A percentile compares a stretch with the other conserved stretches of the same genome.
Conservation (phyloP, 2,888 invertebrate species). For the Tubiluchus corallicola region DNA sequence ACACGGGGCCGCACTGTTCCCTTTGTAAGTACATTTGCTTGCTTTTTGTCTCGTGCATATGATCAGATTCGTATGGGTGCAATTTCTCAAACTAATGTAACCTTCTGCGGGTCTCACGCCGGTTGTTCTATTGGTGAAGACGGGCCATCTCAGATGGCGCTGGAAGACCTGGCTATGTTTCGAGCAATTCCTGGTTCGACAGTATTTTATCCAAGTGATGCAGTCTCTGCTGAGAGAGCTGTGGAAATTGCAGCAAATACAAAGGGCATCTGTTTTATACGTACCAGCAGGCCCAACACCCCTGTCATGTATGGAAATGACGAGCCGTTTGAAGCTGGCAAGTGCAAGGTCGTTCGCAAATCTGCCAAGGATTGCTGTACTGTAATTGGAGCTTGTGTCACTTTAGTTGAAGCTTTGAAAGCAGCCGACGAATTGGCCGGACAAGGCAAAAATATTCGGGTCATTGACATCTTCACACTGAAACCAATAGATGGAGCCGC, state of each 20-base stretch:
- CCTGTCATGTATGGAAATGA: slow-evolving; percentile 65
- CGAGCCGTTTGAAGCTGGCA: slow-evolving; percentile 51
- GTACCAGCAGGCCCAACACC: slow-evolving; percentile 82
- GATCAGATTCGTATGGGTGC: slow-evolving; percentile 99
- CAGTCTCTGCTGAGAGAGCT: slow-evolving; percentile 80
- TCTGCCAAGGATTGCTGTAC: slow-evolving; percentile 57
- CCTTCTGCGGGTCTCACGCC: slow-evolving; percentile 90
- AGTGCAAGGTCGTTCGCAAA: slow-evolving; percentile 48
- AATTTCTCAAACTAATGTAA: slow-evolving; percentile 91
- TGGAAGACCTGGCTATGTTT: slow-evolving; percentile 96
- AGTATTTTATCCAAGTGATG: slow-evolving; percentile 60
- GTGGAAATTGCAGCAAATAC: slow-evolving; percentile 90
- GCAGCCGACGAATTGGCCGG: slow-evolving; percentile 57
- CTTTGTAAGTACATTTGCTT: slow-evolving; percentile 92
- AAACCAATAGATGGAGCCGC: slow-evolving; percentile 75
- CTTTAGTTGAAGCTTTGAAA: slow-evolving; percentile 67
- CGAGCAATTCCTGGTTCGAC: slow-evolving; percentile 57
- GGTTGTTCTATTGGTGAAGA: slow-evolving; percentile 97
- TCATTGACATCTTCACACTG: slow-evolving; percentile 86
- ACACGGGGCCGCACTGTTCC: slow-evolving; percentile 79
- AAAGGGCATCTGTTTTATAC: slow-evolving; percentile 80
- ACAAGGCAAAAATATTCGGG: slow-evolving; percentile 45
- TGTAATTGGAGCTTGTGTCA: slow-evolving; percentile 80
- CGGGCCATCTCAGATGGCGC: slow-evolving; percentile 97
- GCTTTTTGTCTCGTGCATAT: slow-evolving; percentile 86